These are phyloP conservation scores for Megalopta genalis DNA, from an alignment of 1,140 invertebrate species.

Conservation along the genomic window DNA sequence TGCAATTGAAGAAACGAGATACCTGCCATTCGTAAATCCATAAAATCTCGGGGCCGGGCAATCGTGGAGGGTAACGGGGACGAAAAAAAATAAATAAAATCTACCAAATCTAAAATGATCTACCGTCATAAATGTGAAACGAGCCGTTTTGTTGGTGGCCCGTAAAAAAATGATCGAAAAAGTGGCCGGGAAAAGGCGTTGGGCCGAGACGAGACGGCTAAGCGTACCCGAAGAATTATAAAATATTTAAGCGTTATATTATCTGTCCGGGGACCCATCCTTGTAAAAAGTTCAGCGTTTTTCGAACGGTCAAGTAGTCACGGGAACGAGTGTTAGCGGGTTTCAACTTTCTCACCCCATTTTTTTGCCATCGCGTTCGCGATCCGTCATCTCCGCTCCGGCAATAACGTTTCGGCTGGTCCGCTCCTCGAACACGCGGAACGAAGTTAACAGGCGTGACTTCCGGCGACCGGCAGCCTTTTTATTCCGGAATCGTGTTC, in stretches of 20 bases:
- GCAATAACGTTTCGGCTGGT: neutral
- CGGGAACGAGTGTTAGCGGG: neutral
- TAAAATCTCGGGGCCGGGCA: constrained; percentile 39
- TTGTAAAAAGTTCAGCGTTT: constrained; percentile 21
- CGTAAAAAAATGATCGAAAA: constrained; percentile 73
- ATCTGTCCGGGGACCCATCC: neutral
- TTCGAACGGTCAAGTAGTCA: constrained; percentile 24
- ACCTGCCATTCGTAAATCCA: constrained; percentile 49
- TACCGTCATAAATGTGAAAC: constrained; percentile 67
- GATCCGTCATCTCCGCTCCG: too few species aligned
- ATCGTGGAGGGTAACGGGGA: neutral
- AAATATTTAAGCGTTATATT: constrained; percentile 44
- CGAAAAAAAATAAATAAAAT: constrained; percentile 38
- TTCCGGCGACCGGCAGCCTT: neutral
- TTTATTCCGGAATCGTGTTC: too few species aligned
- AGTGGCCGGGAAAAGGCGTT: constrained; percentile 38
- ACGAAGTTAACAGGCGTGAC: neutral
- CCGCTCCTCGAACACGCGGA: too few species aligned
- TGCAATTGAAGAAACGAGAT: neutral
- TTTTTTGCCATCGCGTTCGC: neutral
- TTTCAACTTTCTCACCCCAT: neutral
- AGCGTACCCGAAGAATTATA: constrained; percentile 11
- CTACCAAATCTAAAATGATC: too few species aligned
- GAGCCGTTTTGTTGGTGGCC: constrained; percentile 61
- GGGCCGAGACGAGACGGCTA: neutral